These are phyloP conservation scores for Hirtodrosophila duncani DNA, from an alignment of 2,888 invertebrate species.

Conservation along the genomic window DNA sequence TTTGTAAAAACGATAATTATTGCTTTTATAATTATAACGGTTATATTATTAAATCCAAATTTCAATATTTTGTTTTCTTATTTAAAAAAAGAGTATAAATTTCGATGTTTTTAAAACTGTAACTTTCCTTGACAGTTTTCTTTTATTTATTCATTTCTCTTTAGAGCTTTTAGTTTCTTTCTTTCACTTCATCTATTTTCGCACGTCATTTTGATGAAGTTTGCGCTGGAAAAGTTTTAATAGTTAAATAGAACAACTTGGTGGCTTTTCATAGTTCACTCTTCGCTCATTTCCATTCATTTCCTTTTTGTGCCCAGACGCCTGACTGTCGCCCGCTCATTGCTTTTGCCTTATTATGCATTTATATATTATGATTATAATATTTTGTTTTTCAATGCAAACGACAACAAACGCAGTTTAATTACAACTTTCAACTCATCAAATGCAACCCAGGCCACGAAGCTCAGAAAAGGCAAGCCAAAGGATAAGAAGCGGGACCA, in stretches of 20 bases:
- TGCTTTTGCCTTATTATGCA: constrained; percentile 53
- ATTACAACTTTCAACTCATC: constrained; percentile 68
- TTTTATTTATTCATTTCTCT: constrained; percentile 31
- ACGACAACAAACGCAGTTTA: constrained; percentile 71
- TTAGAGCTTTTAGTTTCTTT: constrained; percentile 25
- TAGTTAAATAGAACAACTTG: constrained; percentile 53
- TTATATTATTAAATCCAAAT: no score
- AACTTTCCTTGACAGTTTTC: constrained; percentile 15
- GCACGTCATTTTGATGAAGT: constrained; percentile 64
- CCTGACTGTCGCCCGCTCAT: constrained; percentile 17
- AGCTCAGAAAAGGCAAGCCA: constrained; percentile 9
- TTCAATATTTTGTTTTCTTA: no score
- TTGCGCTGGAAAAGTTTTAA: constrained; percentile 55
- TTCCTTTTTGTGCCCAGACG: constrained; percentile 34
- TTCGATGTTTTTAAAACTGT: neutral
- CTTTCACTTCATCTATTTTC: constrained; percentile 24
- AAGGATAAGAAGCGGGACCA: constrained; percentile 19
- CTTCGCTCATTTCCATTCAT: constrained; percentile 50
- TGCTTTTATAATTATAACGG: no score
- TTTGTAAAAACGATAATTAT: no score
- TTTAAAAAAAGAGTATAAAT: no score
- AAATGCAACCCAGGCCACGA: constrained; percentile 50
- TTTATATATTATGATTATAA: constrained; percentile 59
- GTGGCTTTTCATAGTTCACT: constrained; percentile 3
- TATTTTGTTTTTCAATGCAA: constrained; percentile 67